Base-by-base conservation (phyloP, 2,888 invertebrate species). In the Agrochola macilenta region DNA sequence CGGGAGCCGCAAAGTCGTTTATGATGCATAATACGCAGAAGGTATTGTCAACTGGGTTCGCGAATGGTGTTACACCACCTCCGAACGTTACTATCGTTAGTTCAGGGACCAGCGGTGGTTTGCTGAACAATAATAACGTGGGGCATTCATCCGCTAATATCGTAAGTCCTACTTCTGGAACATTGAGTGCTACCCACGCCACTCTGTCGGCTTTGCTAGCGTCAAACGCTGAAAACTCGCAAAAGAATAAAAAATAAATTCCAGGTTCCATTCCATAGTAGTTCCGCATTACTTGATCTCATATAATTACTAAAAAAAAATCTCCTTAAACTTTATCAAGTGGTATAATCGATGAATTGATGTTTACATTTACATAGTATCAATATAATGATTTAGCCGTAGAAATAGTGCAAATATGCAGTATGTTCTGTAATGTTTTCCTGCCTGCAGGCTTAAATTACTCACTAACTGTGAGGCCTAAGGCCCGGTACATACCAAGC, bases 21-120 rank as follows among this genome's bases (percentile, higher is more conserved):
- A 95, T 97, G 94, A 96, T 97, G 96, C 96, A 96, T 77, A 96
- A 96, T 79, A 96, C 96, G 4, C 96, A 97, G 84, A 97, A 97
- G 83, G 95, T 96, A 26, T 84, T 96, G 52, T 95, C 96, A 0
- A 96, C 96, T 39, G 96, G 96, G 5, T 97, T 95, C 65, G 96
- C 96, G 23, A 96, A 94, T 60, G 96, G 97, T 3, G 93, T 93
- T 0, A 94, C 95, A 0, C 95, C 96, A 0, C 96, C 96, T 0
- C 96, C 96, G 0, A 96, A 96, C 73, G 96, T 96, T 0, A 96
- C 96, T 35, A 96, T 96, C n/a, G 96, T 96, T 4, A 96, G 96
- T 81, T 96, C 96, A 0, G 96, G 96, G 0, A 92, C 93, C 0
- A 92, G 93, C 78, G 93, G 93, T 0, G 93, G 93, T 2, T 89